A percentile compares a stretch with the other conserved stretches of the same genome.
These are phyloP conservation scores for Pangasius krempfi DNA, from an alignment of 2,797 vertebrate species.

Conservation along the genomic window DNA sequence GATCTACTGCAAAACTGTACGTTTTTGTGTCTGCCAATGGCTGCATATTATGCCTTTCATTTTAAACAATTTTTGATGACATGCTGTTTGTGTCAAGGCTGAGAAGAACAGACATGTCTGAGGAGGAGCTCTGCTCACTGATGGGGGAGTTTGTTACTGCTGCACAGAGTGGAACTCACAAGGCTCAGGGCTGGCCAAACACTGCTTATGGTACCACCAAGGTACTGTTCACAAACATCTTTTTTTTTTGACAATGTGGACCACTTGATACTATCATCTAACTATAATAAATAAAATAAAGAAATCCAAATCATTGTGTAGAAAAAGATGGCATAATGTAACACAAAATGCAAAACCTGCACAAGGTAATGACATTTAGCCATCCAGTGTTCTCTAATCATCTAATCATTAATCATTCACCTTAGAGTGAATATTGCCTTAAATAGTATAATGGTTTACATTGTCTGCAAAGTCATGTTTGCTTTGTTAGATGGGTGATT, in stretches of 20 bases:
- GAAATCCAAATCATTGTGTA: not conserved
- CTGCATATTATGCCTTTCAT: not conserved
- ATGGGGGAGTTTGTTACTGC: slow-evolving; percentile 63
- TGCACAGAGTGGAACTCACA: slow-evolving; percentile 58
- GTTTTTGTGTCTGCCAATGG: not conserved
- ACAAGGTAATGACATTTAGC: not conserved
- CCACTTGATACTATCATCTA: not conserved
- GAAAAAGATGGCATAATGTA: not conserved
- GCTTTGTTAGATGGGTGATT: not conserved
- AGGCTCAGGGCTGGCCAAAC: slow-evolving; percentile 61
- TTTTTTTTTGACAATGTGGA: not conserved
- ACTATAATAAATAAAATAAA: not conserved
- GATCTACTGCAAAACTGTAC: not conserved
- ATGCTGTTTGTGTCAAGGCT: slow-evolving; percentile 49
- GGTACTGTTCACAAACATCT: slow-evolving; percentile 33
- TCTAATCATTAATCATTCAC: too few species aligned
- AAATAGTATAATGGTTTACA: not conserved
- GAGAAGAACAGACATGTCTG: slow-evolving; percentile 49
- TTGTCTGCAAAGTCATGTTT: not conserved
- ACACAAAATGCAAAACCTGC: not conserved
- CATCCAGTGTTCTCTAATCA: not conserved
- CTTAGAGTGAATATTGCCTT: not conserved
- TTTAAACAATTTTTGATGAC: not conserved
- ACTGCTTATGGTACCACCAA: slow-evolving; percentile 60
- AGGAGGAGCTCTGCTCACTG: slow-evolving; percentile 61